Evolutionary conservation across 2,797 vertebrate species (phyloP).

Genomic region (Myotis vivesi): DNA sequence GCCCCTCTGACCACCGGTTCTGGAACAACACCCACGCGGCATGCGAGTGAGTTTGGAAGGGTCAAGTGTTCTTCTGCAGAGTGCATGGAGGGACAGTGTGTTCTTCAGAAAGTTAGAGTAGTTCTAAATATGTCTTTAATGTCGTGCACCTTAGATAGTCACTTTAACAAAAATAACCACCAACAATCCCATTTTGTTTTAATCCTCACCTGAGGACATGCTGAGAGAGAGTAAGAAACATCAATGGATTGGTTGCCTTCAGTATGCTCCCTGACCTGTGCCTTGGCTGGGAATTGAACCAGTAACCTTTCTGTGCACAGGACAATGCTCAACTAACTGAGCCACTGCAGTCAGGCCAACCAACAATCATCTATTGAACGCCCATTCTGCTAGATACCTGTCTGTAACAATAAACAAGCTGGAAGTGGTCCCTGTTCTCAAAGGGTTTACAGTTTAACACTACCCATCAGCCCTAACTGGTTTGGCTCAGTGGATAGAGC

Average conservation of each 20-base stretch:
- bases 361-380: not conserved
- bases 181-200: not conserved
- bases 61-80: not conserved
- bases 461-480: not conserved
- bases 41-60: not conserved
- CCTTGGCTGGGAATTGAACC: not conserved
- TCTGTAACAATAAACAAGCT: not conserved
- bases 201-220: not conserved
- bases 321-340: not conserved
- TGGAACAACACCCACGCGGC: not conserved
- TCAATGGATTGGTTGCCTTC: not conserved
- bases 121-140: not conserved
- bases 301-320: not conserved
- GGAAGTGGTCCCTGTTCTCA: not conserved
- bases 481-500: too few species aligned
- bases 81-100: too few species aligned
- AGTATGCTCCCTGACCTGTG: not conserved
- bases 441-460: too few species aligned
- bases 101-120: not conserved
- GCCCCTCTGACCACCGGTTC: not conserved
- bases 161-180: not conserved
- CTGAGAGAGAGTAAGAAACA: not conserved
- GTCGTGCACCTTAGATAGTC: not conserved
- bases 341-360: not conserved
- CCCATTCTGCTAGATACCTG: not conserved